phyloP scores from a whole-genome alignment of 2,113 vertebrate species.

The Cyprinodon variegatus region DNA sequence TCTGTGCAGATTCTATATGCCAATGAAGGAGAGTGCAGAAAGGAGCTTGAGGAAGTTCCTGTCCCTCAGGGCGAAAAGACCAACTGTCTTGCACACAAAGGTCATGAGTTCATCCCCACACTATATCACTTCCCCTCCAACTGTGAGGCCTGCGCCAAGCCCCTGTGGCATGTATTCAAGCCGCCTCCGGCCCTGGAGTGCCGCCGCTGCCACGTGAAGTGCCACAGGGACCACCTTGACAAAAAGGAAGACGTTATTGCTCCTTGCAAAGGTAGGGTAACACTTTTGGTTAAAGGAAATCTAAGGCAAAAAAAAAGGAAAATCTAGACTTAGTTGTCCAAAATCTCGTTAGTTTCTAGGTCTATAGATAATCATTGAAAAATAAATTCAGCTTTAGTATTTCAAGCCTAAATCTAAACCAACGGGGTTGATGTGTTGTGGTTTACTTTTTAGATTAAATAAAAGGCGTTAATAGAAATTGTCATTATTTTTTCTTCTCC shows the following conservation, averaged over 20 bases:
- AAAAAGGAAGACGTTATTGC: slow-evolving; percentile 97
- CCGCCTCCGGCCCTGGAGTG: slow-evolving; percentile 96
- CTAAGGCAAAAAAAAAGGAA: no score
- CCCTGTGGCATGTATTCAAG: slow-evolving; percentile 98
- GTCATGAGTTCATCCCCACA: slow-evolving; percentile 98
- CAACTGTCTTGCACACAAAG: slow-evolving; percentile 96
- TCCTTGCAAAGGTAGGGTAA: slow-evolving; percentile 93
- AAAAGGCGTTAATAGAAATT: background rate
- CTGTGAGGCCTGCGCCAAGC: slow-evolving; percentile 98
- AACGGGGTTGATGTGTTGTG: background rate
- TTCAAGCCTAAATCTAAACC: no score
- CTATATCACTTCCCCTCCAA: slow-evolving; percentile 98
- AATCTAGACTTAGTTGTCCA: no score
- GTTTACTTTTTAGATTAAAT: background rate
- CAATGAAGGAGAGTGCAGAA: slow-evolving; percentile 98
- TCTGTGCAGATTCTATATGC: slow-evolving; percentile 92
- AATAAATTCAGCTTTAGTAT: no score
- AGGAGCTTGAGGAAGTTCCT: slow-evolving; percentile 90
- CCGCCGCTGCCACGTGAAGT: slow-evolving; percentile 97
- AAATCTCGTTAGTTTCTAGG: background rate
- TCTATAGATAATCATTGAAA: no score
- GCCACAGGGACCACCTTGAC: slow-evolving; percentile 98
- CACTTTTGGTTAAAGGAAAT: background rate
- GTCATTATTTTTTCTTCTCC: background rate
- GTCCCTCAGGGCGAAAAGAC: slow-evolving; percentile 92